Evolutionary conservation across 2,888 invertebrate species (phyloP), one percentile per base, ranked within the genome.

Genomic region (Polietes domitor): DNA sequence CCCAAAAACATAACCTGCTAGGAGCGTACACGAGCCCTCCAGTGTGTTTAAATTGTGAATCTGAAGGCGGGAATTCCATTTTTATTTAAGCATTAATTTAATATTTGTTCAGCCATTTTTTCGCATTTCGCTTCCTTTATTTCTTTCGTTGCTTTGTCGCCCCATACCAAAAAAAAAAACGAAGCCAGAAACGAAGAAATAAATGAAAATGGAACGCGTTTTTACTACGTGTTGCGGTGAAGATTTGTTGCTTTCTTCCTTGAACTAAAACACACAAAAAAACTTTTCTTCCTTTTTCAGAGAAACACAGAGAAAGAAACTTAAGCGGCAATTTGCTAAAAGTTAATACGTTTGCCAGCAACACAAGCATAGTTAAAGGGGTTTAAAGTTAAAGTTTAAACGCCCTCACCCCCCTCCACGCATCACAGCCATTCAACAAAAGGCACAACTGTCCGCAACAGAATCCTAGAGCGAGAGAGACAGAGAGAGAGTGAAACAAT

Each of bases 291-390:
- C 9, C 12, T 41, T 53, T 68, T 21, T 74, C 28, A 2, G 63
- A 58, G 24, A 53, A 76, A 70, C 28, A 43, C 21, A 61, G 19
- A 47, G 70, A 1, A 37, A 65, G 43, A 41, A 81, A 77, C 15
- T 75, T 83, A 71, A 81, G 37, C 84, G 75, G 76, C 77, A 81
- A 81, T 78, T 84, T 84, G 81, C 72, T 61, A 70, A 78, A 84
- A 78, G 72, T 76, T 77, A 73, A 81, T 63, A 73, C 76, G 63
- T 81, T 81, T 58, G 65, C 28, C 47, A 43, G n/a, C 6, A 19
- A 26, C 58, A 76, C 65, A 61, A 47, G 53, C 24, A 47, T 43
- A 68, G 24, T 68, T 43, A 28, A 32, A 21, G 37, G 15, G 72
- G 15, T 17, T 47, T 47, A 76, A 76, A 80, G 28, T 68, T 65